A percentile compares a stretch with the other conserved stretches of the same genome.
phyloP scores from a whole-genome alignment of 2,113 vertebrate species.

The Struthio camelus region DNA sequence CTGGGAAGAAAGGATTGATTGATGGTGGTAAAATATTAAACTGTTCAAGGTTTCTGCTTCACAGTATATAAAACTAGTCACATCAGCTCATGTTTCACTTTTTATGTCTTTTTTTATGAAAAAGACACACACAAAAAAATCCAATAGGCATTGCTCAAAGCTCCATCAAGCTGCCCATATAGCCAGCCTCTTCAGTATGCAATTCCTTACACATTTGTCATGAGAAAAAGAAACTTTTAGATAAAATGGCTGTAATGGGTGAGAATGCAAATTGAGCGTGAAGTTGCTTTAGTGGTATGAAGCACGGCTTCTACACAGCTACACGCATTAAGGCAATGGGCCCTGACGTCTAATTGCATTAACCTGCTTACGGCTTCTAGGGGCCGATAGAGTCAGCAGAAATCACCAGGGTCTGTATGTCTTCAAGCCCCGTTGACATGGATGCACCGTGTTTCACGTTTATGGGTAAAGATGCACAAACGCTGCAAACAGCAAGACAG shows the following conservation, averaged over 20 bases:
- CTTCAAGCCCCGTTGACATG: not conserved
- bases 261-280: constrained; percentile 15
- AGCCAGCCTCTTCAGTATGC: not conserved
- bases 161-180: not conserved
- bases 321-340: not conserved
- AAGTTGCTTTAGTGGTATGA: not conserved
- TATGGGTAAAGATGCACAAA: not conserved
- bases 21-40: constrained; percentile 60
- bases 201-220: not conserved
- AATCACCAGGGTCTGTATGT: not conserved
- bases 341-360: not conserved
- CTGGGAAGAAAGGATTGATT: constrained; percentile 52
- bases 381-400: not conserved
- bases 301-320: not conserved
- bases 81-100: constrained; percentile 66
- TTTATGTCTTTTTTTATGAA: constrained; percentile 51
- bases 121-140: not conserved
- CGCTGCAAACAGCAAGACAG: not conserved
- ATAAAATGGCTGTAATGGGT: not conserved
- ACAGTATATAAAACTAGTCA: constrained; percentile 58
- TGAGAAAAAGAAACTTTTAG: not conserved
- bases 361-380: not conserved
- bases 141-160: not conserved
- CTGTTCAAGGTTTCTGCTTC: constrained; percentile 37
- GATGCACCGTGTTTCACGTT: not conserved